phyloP scores from a whole-genome alignment of 1,140 invertebrate species.

The Teleopsis dalmanni region DNA sequence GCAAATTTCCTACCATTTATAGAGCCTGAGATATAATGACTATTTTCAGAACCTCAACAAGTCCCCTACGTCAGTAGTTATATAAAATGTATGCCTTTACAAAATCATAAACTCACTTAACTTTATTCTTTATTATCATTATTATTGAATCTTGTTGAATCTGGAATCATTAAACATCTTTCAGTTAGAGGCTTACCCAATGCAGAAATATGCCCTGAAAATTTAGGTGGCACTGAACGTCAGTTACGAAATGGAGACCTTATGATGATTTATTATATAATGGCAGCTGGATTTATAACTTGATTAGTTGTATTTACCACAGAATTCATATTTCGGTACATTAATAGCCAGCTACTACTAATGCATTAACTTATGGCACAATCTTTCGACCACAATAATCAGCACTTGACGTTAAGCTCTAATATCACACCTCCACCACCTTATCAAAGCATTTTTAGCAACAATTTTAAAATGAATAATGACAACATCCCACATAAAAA shows the following conservation, averaged over 20 bases:
- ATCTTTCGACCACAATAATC: no score
- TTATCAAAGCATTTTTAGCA: conserved; percentile 39
- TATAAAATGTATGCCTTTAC: no score
- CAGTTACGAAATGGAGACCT: conserved; percentile 59
- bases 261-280: conserved; percentile 57
- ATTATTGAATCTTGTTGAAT: conserved; percentile 57
- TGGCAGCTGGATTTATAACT: conserved; percentile 54
- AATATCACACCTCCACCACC: conserved; percentile 48
- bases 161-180: conserved; percentile 62
- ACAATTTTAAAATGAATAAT: no score
- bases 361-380: conserved; percentile 23
- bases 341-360: conserved; percentile 30
- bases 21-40: no score
- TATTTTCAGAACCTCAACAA: no score
- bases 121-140: no score
- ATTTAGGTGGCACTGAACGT: conserved; percentile 70
- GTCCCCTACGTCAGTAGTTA: no score
- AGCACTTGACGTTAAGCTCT: conserved; percentile 15
- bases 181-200: conserved; percentile 55
- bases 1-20: no score
- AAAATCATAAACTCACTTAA: no score
- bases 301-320: conserved; percentile 55
- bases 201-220: conserved; percentile 67
- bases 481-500: no score
- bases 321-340: conserved; percentile 50